phyloP scores from a whole-genome alignment of 2,113 vertebrate species.

The Bubo blakistoni region DNA sequence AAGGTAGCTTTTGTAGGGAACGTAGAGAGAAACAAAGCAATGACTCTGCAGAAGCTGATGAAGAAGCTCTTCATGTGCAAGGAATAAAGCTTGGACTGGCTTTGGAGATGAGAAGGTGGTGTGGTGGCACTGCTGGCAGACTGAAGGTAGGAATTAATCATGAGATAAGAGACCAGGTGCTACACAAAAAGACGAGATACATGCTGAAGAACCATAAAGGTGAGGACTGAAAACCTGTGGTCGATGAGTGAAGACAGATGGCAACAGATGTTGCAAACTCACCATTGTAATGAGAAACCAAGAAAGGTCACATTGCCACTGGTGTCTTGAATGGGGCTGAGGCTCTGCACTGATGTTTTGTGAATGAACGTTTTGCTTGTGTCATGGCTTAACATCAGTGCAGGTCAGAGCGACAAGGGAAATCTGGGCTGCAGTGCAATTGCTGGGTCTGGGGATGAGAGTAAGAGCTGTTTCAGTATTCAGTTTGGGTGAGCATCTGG shows the following conservation, averaged over 20 bases:
- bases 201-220: not conserved
- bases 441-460: not conserved
- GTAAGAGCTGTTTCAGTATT: not conserved
- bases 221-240: not conserved
- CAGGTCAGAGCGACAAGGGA: not conserved
- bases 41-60: not conserved
- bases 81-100: not conserved
- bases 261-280: not conserved
- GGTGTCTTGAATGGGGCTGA: not conserved
- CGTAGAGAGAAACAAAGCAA: not conserved
- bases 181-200: not conserved
- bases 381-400: not conserved
- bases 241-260: not conserved
- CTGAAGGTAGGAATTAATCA: not conserved
- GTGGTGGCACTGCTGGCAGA: not conserved
- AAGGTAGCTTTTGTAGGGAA: not conserved
- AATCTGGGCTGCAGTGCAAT: not conserved
- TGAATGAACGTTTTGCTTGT: not conserved
- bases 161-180: rapidly evolving
- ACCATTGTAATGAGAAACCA: not conserved
- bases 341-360: not conserved
- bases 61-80: not conserved
- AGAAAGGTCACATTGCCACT: not conserved
- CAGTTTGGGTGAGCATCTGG: not conserved
- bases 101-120: not conserved